Base-by-base conservation (phyloP, 1,140 invertebrate species). In the Drosophila kikkawai region DNA sequence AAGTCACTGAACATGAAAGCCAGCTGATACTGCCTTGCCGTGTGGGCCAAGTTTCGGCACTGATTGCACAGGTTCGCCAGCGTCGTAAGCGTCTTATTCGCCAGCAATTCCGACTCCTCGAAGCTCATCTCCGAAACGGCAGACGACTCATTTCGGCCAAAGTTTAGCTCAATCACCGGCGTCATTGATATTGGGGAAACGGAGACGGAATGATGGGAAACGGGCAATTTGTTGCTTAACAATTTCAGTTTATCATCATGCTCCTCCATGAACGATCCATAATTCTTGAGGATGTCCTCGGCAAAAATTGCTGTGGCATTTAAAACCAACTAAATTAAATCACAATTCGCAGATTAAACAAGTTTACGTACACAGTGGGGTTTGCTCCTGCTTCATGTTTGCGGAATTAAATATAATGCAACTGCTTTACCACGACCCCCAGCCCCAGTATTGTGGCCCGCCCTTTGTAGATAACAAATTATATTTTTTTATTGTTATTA, bases 21-120 rank as follows among this genome's bases (percentile, higher is more conserved):
- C 9, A 88, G 19, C 12, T 90, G 85, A 34, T 79, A 32, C 13
- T 88, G 93, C 85, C 94, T 94, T 22, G 96, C 95, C 93, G 97
- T 96, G 68, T 93, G 88, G 91, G 95, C 95, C n/a, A 98, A 92
- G 39, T 94, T 80, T 55, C 95, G 93, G 60, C 97, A 95, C 93
- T 98, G 97, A 80, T 95, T 94, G 92, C 96, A 98, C 1, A 97
- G 93, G 42, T 96, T 95, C n/a, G 95, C 95, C 48, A 98, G 94
- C 1, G 97, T 96, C 36, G 95, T 95, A n/a, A 98, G 93, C 17
- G 97, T 94, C 93, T 97, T 97, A 59, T 97, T 97, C 64, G 97
- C 94, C 19, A 95, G 93, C 91, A 96, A 96, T 92, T 98, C 97
- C 29, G 96, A 97, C 74, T 96, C 95, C 22, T 96, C 94, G 32